A percentile compares a stretch with the other conserved stretches of the same genome.
Evolutionary conservation across 2,113 vertebrate genomes (phyloP).

Genomic region (Malurus elegans): DNA sequence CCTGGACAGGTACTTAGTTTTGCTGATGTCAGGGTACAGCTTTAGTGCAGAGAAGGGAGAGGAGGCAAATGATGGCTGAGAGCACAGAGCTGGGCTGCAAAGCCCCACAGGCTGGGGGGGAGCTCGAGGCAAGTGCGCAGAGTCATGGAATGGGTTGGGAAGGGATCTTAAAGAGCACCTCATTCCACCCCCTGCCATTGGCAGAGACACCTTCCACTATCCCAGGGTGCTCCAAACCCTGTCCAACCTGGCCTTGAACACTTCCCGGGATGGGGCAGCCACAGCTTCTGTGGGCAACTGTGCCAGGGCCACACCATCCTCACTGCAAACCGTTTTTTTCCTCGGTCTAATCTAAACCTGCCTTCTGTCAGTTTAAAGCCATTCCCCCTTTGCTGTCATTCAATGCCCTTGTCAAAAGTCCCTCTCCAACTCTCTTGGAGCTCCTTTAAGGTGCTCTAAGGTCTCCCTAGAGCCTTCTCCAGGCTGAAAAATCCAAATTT

Average conservation of each 20-base stretch:
- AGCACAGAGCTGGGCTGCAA: rapidly evolving
- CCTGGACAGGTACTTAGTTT: not conserved
- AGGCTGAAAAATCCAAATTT: not conserved
- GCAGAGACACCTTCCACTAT: not conserved
- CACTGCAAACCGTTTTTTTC: not conserved
- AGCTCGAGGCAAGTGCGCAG: not conserved
- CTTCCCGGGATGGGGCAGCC: not conserved
- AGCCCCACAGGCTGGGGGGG: not conserved
- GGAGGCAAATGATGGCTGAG: not conserved
- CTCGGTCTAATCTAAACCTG: not conserved
- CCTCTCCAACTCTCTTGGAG: not conserved
- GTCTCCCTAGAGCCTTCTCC: not conserved
- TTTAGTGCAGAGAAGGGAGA: not conserved
- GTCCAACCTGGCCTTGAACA: not conserved
- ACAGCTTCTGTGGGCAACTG: not conserved
- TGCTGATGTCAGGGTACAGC: not conserved
- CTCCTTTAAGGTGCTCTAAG: not conserved
- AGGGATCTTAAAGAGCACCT: not conserved
- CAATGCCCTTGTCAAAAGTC: not conserved
- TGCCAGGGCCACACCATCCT: not conserved
- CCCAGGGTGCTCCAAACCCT: not conserved
- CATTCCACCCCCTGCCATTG: not conserved
- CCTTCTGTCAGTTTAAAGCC: not conserved
- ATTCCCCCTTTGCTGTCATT: not conserved
- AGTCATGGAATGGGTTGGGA: not conserved